These are phyloP conservation scores for Eupristina koningsbergeri DNA, from an alignment of 1,140 invertebrate species.

Conservation along the genomic window DNA sequence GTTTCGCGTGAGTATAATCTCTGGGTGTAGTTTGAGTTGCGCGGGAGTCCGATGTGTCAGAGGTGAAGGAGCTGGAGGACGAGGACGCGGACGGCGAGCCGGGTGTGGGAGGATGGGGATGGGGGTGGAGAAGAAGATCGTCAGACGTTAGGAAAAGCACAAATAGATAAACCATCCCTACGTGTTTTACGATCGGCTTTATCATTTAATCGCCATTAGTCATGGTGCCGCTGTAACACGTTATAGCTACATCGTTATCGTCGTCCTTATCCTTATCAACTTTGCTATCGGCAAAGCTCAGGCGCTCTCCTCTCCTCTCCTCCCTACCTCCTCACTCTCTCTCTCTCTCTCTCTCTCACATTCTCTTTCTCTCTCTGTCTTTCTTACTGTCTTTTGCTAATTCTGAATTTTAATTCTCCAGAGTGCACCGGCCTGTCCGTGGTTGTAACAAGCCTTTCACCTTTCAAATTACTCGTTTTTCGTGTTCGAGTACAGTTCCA, in stretches of 20 bases:
- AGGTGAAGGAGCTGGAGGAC: too few relatives aligned
- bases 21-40: too few relatives aligned
- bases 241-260: conserved; percentile 61
- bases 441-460: not conserved
- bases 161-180: conserved; percentile 59
- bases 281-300: conserved; percentile 62
- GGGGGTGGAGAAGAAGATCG: not conserved
- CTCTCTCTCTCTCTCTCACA: conserved; percentile 21
- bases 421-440: not conserved
- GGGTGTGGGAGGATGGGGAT: not conserved
- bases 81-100: too few relatives aligned
- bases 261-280: conserved; percentile 65
- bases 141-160: conserved; percentile 49
- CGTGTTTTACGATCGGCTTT: conserved; percentile 66
- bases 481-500: too few relatives aligned
- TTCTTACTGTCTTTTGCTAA: not conserved
- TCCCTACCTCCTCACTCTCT: conserved; percentile 3
- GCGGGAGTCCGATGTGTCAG: too few relatives aligned
- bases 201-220: conserved; percentile 68
- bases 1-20: conserved; percentile 13
- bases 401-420: conserved; percentile 1
- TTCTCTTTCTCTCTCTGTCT: conserved; percentile 7
- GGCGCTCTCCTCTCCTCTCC: conserved; percentile 49
- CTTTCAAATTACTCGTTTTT: not conserved
- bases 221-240: conserved; percentile 61